Percentiles rank a stretch among this genome's conserved stretches.
phyloP scores from a whole-genome alignment of 2,797 vertebrate species.

The Onychomys torridus region DNA sequence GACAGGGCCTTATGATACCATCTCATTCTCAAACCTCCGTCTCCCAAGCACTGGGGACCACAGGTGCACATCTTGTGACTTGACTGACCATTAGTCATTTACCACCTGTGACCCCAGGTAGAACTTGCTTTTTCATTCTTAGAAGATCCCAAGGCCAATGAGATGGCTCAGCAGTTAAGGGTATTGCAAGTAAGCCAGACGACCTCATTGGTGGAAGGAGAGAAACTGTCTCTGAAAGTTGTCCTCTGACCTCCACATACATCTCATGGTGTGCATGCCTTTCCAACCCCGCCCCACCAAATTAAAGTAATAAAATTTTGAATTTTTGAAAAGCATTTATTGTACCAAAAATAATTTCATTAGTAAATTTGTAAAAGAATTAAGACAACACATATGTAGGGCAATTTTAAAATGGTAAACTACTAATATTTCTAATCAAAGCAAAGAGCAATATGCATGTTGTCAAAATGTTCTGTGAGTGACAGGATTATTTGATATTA shows the following conservation, averaged over 20 bases:
- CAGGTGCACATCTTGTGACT: background rate
- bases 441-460: background rate
- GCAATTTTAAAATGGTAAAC: slow-evolving; percentile 13
- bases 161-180: background rate
- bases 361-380: slow-evolving; percentile 1
- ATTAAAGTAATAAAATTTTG: background rate
- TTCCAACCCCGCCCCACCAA: background rate
- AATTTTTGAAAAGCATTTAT: background rate
- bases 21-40: background rate
- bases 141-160: background rate
- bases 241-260: background rate
- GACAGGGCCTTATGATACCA: background rate
- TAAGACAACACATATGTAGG: background rate
- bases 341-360: background rate
- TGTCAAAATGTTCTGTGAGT: slow-evolving; percentile 8
- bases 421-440: slow-evolving; percentile 40
- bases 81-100: background rate
- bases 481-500: background rate
- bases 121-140: background rate
- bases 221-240: background rate
- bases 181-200: background rate
- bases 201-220: background rate
- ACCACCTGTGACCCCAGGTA: background rate
- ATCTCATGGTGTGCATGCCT: background rate
- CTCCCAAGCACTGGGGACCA: background rate